These are phyloP conservation scores for Sceloporus undulatus DNA, from an alignment of 2,113 vertebrate species.

Conservation along the genomic window DNA sequence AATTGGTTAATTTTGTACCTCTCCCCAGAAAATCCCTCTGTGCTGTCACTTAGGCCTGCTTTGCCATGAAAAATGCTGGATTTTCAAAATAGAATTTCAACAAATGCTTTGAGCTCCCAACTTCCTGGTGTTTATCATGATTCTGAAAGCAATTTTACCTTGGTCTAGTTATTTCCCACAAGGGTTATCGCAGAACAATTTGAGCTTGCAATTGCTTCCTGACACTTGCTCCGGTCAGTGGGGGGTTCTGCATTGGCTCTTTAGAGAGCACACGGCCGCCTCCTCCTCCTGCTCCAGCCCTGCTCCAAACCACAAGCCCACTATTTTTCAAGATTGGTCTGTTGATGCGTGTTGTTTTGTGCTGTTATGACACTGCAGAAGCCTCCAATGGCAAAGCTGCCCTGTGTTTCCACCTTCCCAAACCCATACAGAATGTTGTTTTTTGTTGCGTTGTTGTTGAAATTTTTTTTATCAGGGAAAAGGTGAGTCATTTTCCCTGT, in stretches of 20 bases:
- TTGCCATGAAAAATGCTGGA: neutral
- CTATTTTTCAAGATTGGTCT: neutral
- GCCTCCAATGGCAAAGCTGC: neutral
- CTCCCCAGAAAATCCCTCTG: neutral
- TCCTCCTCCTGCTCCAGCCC: neutral
- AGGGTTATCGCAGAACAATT: neutral
- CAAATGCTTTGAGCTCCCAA: neutral
- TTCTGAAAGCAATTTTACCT: conserved; percentile 8
- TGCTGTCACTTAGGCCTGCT: too few species aligned
- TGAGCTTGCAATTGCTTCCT: neutral
- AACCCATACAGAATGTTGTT: neutral
- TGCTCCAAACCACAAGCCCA: neutral
- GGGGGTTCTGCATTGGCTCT: neutral
- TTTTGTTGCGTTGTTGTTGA: neutral
- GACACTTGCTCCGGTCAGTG: neutral
- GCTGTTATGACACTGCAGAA: neutral
- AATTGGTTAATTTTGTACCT: neutral
- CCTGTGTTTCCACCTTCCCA: too few species aligned
- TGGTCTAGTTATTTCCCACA: conserved; percentile 1
- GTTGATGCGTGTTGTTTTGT: neutral
- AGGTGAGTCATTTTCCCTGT: neutral
- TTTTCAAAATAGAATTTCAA: neutral
- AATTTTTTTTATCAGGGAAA: neutral
- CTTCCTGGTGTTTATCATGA: too few species aligned
- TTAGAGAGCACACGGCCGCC: neutral